A percentile compares a stretch with the other conserved stretches of the same genome.
Evolutionary conservation across 2,113 vertebrate species (phyloP).

Genomic region (Alaudala cheleensis): DNA sequence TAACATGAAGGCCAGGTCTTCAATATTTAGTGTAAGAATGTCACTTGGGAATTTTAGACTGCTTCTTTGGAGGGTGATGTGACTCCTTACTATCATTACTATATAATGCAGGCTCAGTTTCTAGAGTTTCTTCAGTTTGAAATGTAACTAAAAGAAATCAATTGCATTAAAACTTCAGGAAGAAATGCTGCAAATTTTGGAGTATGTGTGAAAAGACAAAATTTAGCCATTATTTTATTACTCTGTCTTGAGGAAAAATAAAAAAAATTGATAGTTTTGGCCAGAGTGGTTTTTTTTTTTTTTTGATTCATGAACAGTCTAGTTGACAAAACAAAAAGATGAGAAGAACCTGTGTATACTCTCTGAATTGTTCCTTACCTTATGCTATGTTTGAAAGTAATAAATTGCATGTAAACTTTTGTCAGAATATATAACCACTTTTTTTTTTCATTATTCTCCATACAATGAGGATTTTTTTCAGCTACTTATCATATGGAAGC

Average conservation of each 20-base stretch:
- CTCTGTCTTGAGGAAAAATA: neutral
- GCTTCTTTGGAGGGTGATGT: neutral
- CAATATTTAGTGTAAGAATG: neutral
- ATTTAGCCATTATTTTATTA: neutral
- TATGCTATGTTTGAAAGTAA: neutral
- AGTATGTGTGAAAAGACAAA: neutral
- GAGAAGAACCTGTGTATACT: neutral
- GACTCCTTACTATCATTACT: neutral
- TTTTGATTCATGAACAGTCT: neutral
- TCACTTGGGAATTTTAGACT: slow-evolving; percentile 6
- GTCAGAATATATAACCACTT: neutral
- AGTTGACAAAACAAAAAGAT: neutral
- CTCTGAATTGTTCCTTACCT: neutral
- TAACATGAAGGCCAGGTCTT: neutral
- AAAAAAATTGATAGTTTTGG: neutral
- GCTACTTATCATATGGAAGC: neutral
- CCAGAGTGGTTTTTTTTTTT: neutral
- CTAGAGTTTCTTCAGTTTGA: neutral
- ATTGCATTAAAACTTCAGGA: neutral
- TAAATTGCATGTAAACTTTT: neutral
- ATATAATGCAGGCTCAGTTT: neutral
- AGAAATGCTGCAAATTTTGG: neutral
- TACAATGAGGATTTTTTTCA: neutral
- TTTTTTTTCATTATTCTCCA: neutral
- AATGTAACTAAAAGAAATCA: neutral